Evolutionary conservation across 1,140 invertebrate genomes (phyloP).

Genomic region (Drosophila paulistorum): DNA sequence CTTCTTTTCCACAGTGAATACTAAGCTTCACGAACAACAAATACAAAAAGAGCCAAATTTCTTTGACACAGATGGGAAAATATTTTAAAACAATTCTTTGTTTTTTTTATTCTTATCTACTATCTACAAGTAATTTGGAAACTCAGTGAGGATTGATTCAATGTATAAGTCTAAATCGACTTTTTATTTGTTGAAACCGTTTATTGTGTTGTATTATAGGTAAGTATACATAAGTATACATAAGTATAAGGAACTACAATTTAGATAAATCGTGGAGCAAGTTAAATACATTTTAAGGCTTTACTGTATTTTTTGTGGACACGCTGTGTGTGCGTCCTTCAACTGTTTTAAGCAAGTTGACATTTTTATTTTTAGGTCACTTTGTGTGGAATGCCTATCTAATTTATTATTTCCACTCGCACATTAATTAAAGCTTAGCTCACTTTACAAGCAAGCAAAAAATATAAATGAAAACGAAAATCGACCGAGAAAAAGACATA

Average conservation of each 20-base stretch:
- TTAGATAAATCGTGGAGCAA: no score
- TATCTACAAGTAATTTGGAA: no score
- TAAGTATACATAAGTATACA: no score
- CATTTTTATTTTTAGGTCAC: conserved; percentile 35
- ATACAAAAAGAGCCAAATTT: no score
- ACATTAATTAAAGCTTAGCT: conserved; percentile 51
- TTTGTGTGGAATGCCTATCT: conserved; percentile 16
- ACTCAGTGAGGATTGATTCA: no score
- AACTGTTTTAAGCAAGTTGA: conserved; percentile 1
- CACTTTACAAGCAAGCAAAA: conserved; percentile 21
- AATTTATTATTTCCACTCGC: conserved; percentile 48
- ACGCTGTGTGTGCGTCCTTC: conserved; percentile 3
- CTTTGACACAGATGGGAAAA: background rate
- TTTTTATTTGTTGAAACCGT: no score
- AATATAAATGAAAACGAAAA: conserved; percentile 8
- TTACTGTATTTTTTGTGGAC: conserved; percentile 1
- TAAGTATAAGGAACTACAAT: no score
- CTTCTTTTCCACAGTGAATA: background rate
- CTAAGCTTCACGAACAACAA: background rate
- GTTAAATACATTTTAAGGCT: background rate
- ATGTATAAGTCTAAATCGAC: no score
- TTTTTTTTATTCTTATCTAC: no score
- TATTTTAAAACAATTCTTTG: no score
- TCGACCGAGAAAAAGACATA: conserved; percentile 5
- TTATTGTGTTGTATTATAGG: no score